Evolutionary conservation across 2,113 vertebrate genomes (phyloP).

Genomic region (Muscicapa adusta): DNA sequence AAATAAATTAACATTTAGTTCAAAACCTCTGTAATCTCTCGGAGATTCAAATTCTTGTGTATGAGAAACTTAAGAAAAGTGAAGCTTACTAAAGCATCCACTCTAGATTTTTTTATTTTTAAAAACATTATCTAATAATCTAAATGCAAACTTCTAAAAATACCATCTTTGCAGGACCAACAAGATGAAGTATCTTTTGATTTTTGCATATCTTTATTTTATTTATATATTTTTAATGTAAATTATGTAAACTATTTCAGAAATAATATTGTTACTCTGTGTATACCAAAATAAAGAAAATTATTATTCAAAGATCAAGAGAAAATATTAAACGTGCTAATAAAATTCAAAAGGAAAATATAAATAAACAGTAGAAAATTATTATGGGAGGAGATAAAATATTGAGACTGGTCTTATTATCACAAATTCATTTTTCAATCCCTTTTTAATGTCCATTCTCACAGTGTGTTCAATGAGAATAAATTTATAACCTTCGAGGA

Average conservation of each 20-base stretch:
- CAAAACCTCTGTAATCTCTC: neutral
- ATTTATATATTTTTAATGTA: neutral
- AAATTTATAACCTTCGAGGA: neutral
- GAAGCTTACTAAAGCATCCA: neutral
- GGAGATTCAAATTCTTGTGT: neutral
- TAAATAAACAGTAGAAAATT: neutral
- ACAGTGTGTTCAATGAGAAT: neutral
- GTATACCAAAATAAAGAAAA: neutral
- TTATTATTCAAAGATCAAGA: neutral
- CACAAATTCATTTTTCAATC: neutral
- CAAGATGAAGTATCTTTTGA: neutral
- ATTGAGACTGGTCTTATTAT: neutral
- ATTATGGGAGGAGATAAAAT: neutral
- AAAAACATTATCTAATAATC: neutral
- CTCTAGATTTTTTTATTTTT: neutral
- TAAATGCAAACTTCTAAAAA: neutral
- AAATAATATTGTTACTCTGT: neutral
- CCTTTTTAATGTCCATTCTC: neutral
- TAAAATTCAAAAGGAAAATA: neutral
- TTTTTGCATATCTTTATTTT: neutral
- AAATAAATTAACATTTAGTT: neutral
- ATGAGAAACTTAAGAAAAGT: neutral
- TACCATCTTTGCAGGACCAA: neutral
- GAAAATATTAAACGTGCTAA: neutral
- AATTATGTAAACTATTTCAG: neutral